Evolutionary conservation across 2,113 vertebrate species (phyloP).

Genomic region (Pelecanoides urinatrix): DNA sequence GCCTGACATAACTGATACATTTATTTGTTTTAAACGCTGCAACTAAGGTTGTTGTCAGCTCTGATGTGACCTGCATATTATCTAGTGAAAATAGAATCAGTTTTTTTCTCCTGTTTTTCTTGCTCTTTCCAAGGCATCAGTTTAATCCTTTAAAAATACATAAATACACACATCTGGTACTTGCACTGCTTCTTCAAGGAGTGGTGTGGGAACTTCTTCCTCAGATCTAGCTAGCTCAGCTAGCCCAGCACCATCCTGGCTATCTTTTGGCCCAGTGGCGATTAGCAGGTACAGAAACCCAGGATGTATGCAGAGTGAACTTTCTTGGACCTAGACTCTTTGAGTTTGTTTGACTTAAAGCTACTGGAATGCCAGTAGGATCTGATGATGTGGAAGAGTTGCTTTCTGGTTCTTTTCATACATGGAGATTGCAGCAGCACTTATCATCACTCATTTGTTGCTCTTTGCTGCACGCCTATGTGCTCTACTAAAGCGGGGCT

Average conservation of each 20-base stretch:
- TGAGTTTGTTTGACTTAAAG: not conserved
- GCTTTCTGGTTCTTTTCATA: not conserved
- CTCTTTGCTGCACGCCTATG: not conserved
- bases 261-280: not conserved
- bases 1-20: not conserved
- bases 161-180: not conserved
- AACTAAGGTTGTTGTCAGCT: not conserved
- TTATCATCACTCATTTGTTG: not conserved
- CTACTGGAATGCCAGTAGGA: not conserved
- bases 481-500: not conserved
- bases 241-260: not conserved
- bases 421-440: not conserved
- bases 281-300: not conserved
- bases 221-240: not conserved
- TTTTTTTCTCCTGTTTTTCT: not conserved
- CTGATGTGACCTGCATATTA: not conserved
- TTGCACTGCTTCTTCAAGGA: not conserved
- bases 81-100: not conserved
- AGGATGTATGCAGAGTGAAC: not conserved
- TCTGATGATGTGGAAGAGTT: not conserved
- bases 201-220: not conserved
- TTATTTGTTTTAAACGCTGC: not conserved
- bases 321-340: not conserved
- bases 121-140: not conserved
- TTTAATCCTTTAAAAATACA: not conserved